Evolutionary conservation across 1,140 invertebrate species (phyloP).

Genomic region (Mizuhopecten yessoensis): DNA sequence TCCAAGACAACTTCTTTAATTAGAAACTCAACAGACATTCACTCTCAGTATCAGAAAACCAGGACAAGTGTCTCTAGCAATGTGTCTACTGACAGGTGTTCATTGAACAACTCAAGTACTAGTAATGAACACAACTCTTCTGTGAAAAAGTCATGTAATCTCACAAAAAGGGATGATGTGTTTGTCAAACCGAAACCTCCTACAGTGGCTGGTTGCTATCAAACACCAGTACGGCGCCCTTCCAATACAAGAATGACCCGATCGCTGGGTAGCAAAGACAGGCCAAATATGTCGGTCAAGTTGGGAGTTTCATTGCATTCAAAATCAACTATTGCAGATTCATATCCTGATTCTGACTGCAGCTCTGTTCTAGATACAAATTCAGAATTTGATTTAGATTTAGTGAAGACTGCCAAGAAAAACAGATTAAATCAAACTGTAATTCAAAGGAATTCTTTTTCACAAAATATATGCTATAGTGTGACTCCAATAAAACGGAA

Average conservation of each 20-base stretch:
- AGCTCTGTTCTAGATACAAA: slow-evolving; percentile 22
- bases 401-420: background rate
- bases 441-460: background rate
- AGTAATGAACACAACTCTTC: background rate
- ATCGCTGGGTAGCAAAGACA: background rate
- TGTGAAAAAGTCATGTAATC: background rate
- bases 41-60: background rate
- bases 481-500: background rate
- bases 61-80: background rate
- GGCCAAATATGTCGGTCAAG: background rate
- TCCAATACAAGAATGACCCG: background rate
- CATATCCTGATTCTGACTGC: background rate
- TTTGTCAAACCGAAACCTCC: background rate
- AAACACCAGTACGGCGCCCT: background rate
- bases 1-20: background rate
- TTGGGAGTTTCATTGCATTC: background rate
- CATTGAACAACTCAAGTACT: background rate
- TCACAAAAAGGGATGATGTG: background rate
- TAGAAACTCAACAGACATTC: background rate
- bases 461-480: background rate
- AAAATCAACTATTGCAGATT: background rate
- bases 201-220: background rate
- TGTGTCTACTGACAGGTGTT: background rate
- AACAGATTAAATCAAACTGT: background rate
- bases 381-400: background rate